Evolutionary conservation across 2,888 invertebrate species (phyloP).

Genomic region (Capitulum mitella): DNA sequence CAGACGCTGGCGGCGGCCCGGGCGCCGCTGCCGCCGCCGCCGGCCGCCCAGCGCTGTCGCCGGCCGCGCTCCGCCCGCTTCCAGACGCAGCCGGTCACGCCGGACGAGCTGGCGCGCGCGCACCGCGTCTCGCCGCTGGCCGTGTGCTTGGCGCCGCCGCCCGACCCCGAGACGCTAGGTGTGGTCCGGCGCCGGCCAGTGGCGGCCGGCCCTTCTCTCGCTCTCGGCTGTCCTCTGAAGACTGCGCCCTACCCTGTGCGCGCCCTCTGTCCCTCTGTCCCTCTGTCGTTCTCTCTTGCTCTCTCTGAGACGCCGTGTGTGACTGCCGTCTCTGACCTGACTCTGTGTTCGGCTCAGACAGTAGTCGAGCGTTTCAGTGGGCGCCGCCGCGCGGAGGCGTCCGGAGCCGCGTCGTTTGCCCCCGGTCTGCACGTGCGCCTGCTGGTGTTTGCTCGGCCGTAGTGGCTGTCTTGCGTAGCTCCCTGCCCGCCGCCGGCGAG

Average conservation of each 20-base stretch:
- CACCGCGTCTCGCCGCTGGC: conserved; percentile 49
- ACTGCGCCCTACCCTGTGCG: too few species aligned
- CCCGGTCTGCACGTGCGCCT: too few species aligned
- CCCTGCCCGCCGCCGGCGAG: neutral
- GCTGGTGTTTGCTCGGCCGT: neutral
- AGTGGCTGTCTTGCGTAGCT: neutral
- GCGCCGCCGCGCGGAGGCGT: too few species aligned
- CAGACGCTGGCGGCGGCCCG: conserved; percentile 7
- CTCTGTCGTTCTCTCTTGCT: neutral
- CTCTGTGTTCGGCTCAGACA: too few species aligned
- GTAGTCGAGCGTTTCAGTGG: too few species aligned
- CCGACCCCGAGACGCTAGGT: conserved; percentile 43
- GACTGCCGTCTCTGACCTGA: too few species aligned
- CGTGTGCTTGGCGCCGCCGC: conserved; percentile 45
- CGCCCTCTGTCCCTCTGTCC: neutral
- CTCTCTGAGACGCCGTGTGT: too few species aligned
- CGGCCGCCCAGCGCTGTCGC: conserved; percentile 35
- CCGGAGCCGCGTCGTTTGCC: too few species aligned
- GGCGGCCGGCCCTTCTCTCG: neutral
- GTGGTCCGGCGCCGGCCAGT: conserved; percentile 29
- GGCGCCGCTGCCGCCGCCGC: conserved; percentile 5
- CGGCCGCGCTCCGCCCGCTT: conserved; percentile 51
- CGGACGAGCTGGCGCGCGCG: conserved; percentile 59
- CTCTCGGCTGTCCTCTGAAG: neutral
- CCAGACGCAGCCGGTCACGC: conserved; percentile 63